Conservation (phyloP, 2,113 vertebrate genomes). For the Notechis scutatus region DNA sequence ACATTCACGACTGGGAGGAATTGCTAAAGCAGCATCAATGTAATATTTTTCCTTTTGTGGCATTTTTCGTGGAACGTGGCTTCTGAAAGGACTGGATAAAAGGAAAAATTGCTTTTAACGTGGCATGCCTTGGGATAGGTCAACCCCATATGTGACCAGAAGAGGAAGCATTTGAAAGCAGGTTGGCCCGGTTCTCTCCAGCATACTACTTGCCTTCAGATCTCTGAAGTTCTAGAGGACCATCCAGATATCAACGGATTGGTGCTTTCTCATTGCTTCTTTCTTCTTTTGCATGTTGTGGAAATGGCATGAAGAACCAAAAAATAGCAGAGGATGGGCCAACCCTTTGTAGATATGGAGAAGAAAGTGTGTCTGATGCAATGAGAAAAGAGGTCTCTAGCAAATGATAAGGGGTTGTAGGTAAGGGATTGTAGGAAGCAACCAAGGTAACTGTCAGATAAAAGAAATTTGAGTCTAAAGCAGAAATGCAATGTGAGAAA, state of each 20-base stretch:
- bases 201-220: not conserved
- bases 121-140: not conserved
- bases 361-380: not conserved
- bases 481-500: not conserved
- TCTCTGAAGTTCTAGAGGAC: not conserved
- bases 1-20: slow-evolving; percentile 4
- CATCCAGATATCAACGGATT: not conserved
- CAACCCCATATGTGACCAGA: not conserved
- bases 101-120: too few species aligned
- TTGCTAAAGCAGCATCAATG: not conserved
- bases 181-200: not conserved
- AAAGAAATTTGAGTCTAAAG: not conserved
- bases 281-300: not conserved
- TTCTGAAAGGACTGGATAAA: not conserved
- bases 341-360: too few species aligned
- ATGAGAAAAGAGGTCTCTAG: too few species aligned
- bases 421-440: not conserved
- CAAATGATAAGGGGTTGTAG: not conserved
- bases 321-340: not conserved
- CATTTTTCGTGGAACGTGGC: not conserved
- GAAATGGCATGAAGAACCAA: too few species aligned
- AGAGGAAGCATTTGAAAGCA: not conserved
- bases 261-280: not conserved
- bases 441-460: not conserved
- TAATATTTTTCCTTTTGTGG: not conserved